Base-by-base conservation (phyloP, 1,140 invertebrate genomes). In the Coptotermes formosanus region DNA sequence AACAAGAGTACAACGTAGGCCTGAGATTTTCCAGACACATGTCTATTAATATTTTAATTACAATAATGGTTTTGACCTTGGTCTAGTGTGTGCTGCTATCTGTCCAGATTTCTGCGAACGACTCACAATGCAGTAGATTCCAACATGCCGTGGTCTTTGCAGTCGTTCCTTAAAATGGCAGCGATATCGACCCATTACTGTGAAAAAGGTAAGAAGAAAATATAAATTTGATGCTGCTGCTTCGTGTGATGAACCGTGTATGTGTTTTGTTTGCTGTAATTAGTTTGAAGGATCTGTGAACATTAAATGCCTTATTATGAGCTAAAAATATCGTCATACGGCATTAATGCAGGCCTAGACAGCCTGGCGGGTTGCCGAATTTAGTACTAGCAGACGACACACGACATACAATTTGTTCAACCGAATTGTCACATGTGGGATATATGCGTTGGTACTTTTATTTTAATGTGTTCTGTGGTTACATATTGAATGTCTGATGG, bases 141-240 rank as follows among this genome's bases (percentile, higher is more conserved):
- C 83, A 84, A 84, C 32, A 84, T 84, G 83, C 83, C 83, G 83
- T 84, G 83, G 52, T 38, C 83, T 52, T 84, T 30, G 83, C 83
- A 84, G 83, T 84, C 48, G 83, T 55, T 84, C 83, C 16, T 84
- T 52, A 84, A 84, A 84, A 84, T 84, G 83, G 83, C 83, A 84
- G 83, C 44, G 21, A 52, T 84, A 84, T 84, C 83, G 83, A 84
- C 83, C 83, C 83, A 55, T 84, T 48, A 52, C 83, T 52, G 83
- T 84, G 83, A 84, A 84, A 84, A 52, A 21, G 83, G 83, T 84
- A 84, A 84, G 83, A n/a, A 84, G 25, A 52, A 48, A 52, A 30
- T 16, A 52, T 55, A n/a, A 19, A 30, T 84, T 52, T 52, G 8
- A 84, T 52, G 32, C 0, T 84, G 55, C 8, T 75, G 64, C 64